phyloP scores from a whole-genome alignment of 2,888 invertebrate species.

The Tipula lateralis region DNA sequence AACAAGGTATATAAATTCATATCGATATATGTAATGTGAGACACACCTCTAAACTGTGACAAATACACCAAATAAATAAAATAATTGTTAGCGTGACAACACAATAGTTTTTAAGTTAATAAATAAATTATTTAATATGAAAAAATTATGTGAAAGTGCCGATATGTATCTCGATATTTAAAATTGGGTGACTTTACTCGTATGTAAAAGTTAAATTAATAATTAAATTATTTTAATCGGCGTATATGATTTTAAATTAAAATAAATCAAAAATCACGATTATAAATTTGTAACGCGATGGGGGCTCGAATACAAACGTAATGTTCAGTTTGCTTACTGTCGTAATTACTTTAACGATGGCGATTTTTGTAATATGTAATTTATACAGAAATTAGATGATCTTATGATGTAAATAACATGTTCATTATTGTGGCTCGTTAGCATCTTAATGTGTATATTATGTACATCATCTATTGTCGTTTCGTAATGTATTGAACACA shows the following conservation, averaged over 20 bases:
- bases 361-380: too few relatives aligned
- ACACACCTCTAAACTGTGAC: not conserved
- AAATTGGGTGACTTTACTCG: not conserved
- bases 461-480: too few relatives aligned
- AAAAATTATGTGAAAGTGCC: not conserved
- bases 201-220: not conserved
- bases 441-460: too few relatives aligned
- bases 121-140: not conserved
- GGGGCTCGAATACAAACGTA: not conserved
- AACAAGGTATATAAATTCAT: not conserved
- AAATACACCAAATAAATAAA: not conserved
- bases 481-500: too few relatives aligned
- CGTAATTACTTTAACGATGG: too few relatives aligned
- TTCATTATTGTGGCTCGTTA: too few relatives aligned
- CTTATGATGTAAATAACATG: too few relatives aligned
- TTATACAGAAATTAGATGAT: too few relatives aligned
- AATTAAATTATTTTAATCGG: not conserved
- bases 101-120: not conserved
- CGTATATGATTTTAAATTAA: too few relatives aligned
- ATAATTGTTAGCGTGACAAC: not conserved
- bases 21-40: not conserved
- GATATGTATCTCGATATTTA: not conserved
- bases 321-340: not conserved
- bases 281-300: not conserved
- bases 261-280: not conserved